Conservation (phyloP, 2,797 vertebrate species). For the Poecile montanus region DNA sequence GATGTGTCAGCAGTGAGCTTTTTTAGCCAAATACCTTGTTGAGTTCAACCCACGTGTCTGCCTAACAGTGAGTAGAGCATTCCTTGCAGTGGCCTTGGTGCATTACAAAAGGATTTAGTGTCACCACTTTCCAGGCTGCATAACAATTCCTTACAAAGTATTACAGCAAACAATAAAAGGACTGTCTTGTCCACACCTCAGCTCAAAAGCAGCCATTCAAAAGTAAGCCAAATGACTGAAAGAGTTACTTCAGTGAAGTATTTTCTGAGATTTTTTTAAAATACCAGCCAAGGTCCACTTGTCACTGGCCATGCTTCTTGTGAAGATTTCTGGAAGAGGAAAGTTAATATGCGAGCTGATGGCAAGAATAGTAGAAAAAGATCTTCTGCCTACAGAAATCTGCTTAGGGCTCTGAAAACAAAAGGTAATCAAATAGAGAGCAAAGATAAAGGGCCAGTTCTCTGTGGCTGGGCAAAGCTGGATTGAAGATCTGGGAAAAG, state of each 20-base stretch:
- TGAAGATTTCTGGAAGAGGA: background rate
- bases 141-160: background rate
- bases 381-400: background rate
- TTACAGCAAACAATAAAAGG: background rate
- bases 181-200: background rate
- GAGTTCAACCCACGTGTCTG: background rate
- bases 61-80: background rate
- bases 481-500: background rate
- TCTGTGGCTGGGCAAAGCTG: background rate
- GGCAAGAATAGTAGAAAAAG: background rate
- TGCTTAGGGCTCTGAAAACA: background rate
- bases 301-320: background rate
- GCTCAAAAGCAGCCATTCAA: background rate
- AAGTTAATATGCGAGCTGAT: background rate
- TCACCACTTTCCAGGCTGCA: slow-evolving; percentile 4
- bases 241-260: background rate
- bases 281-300: background rate
- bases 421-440: background rate
- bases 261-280: background rate
- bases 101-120: slow-evolving; percentile 41
- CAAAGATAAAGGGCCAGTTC: background rate
- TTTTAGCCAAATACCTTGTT: slow-evolving; percentile 8
- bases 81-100: background rate
- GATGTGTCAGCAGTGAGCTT: background rate
- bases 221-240: background rate